A percentile compares a stretch with the other conserved stretches of the same genome.
These are phyloP conservation scores for Prolemur simus DNA, from an alignment of 2,113 vertebrate species.

Conservation along the genomic window DNA sequence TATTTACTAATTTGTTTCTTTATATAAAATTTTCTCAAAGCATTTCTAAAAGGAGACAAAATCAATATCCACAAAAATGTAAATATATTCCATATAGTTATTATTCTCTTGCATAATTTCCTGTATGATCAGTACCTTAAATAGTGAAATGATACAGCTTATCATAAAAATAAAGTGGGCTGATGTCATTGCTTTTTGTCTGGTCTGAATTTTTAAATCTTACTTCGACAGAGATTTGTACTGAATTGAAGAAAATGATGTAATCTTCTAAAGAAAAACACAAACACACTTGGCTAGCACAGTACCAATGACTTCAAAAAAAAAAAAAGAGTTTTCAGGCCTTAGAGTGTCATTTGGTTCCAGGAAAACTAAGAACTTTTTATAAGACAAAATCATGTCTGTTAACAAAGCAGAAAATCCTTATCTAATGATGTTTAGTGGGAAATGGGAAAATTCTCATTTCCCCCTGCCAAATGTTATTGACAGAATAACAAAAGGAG, in stretches of 20 bases:
- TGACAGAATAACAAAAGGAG: background rate
- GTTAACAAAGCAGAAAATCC: background rate
- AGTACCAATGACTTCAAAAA: background rate
- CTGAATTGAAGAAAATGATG: background rate
- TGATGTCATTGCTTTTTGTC: background rate
- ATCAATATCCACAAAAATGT: background rate
- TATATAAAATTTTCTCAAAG: background rate
- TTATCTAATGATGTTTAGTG: background rate
- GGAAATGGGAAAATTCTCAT: background rate
- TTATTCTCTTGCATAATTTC: background rate
- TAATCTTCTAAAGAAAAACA: background rate
- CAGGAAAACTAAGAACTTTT: constrained; percentile 19
- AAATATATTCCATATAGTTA: background rate
- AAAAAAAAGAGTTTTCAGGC: background rate
- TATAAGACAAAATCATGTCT: background rate
- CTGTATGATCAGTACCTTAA: background rate
- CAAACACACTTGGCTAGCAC: background rate
- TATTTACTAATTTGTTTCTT: background rate
- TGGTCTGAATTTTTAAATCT: background rate
- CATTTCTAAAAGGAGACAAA: constrained; percentile 8
- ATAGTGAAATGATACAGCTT: background rate
- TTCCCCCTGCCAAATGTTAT: background rate
- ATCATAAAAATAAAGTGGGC: background rate
- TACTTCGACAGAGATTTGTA: background rate
- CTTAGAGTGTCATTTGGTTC: background rate